Evolutionary conservation across 1,140 invertebrate genomes (phyloP).

Genomic region (Bombus picipes): DNA sequence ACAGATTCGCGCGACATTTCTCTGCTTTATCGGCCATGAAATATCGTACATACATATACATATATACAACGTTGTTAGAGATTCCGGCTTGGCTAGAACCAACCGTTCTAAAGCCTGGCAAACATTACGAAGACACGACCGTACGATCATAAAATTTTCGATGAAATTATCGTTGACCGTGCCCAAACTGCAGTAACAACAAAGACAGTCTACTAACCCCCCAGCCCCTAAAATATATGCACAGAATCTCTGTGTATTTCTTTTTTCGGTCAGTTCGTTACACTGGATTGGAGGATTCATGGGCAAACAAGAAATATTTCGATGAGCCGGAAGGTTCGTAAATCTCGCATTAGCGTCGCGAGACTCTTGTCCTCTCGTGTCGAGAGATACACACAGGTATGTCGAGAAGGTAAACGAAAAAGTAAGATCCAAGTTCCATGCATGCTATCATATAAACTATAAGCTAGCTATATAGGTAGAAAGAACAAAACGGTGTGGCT

Average conservation of each 20-base stretch:
- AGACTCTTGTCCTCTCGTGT: background rate
- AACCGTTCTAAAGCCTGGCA: background rate
- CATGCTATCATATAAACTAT: no score
- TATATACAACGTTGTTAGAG: no score
- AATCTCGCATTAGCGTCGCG: background rate
- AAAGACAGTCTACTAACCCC: background rate
- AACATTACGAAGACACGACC: background rate
- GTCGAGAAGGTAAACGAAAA: background rate
- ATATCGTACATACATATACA: background rate
- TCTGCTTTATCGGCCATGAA: slow-evolving; percentile 9
- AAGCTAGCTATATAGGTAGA: background rate
- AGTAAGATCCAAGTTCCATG: background rate
- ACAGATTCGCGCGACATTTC: slow-evolving; percentile 8
- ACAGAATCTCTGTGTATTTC: background rate
- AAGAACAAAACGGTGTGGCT: background rate
- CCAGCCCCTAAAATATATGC: background rate
- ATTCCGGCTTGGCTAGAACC: background rate
- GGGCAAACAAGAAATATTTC: slow-evolving; percentile 17
- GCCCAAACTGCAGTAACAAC: background rate
- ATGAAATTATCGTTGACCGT: slow-evolving; percentile 15
- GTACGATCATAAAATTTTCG: slow-evolving; percentile 3
- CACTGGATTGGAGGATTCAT: background rate
- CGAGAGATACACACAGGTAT: background rate
- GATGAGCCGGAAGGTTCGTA: background rate
- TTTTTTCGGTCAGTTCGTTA: background rate